Percentiles rank a stretch among this genome's conserved stretches.
Conservation (phyloP, 2,888 invertebrate species). For the Lypha dubia region DNA sequence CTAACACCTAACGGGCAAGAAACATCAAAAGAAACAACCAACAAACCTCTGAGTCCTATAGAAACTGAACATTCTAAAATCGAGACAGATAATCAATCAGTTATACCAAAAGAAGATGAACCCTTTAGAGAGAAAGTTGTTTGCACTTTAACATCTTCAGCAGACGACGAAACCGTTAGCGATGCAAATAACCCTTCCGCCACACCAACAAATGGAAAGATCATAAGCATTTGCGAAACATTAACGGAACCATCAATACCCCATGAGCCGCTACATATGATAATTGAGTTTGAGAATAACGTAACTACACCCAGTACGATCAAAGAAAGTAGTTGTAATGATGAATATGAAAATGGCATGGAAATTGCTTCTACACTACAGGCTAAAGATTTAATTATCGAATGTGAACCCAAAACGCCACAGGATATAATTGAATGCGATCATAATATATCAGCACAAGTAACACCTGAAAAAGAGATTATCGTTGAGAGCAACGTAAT, state of each 20-base stretch:
- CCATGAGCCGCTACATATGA: neutral
- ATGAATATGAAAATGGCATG: constrained; percentile 24
- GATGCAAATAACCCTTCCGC: neutral
- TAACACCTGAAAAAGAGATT: constrained; percentile 51
- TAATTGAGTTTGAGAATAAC: constrained; percentile 11
- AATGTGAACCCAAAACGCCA: constrained; percentile 50
- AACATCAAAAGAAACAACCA: neutral
- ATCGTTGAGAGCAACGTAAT: constrained; percentile 36
- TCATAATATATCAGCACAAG: constrained; percentile 13
- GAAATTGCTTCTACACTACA: constrained; percentile 22
- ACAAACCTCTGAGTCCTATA: neutral
- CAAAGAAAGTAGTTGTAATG: constrained; percentile 3
- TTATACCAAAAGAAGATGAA: neutral
- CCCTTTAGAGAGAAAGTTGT: neutral
- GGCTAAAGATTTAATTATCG: constrained; percentile 53
- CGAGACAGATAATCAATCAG: neutral
- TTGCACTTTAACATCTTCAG: neutral
- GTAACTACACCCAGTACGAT: neutral
- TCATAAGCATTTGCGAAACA: neutral
- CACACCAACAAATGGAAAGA: neutral
- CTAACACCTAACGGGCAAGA: neutral
- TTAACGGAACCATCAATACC: neutral
- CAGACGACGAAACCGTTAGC: neutral
- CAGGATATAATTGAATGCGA: constrained; percentile 56
- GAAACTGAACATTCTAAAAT: neutral